These are phyloP conservation scores for Heliconius ismenius DNA, from an alignment of 2,888 invertebrate species.

Conservation along the genomic window DNA sequence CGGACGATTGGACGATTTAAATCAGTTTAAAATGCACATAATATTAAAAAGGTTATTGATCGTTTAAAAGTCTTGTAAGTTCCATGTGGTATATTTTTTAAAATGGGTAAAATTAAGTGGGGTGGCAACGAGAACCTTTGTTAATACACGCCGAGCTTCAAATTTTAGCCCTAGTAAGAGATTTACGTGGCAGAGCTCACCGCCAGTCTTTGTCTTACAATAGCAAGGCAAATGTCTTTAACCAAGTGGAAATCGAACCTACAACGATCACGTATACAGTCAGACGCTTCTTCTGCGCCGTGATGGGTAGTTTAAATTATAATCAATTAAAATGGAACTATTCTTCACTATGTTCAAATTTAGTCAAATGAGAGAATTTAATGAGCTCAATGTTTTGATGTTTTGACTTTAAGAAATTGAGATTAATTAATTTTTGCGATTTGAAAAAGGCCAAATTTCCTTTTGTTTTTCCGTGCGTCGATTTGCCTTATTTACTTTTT, in stretches of 20 bases:
- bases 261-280: not conserved
- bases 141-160: no score
- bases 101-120: no score
- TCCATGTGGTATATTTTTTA: no score
- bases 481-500: not conserved
- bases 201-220: not conserved
- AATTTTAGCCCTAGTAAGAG: no score
- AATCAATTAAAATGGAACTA: not conserved
- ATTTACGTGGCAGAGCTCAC: not conserved
- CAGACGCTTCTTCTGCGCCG: no score
- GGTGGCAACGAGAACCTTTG: no score
- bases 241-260: not conserved
- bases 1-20: not conserved
- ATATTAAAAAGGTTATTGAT: not conserved
- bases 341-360: not conserved
- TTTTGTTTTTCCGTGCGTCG: not conserved
- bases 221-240: not conserved
- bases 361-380: slow-evolving; percentile 1
- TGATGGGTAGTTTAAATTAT: not conserved
- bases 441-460: not conserved
- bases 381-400: slow-evolving; percentile 14
- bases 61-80: not conserved
- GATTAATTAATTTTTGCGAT: slow-evolving; percentile 7
- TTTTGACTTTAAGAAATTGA: not conserved
- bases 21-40: not conserved